Evolutionary conservation across 2,888 invertebrate species (phyloP), one percentile per base, ranked within the genome.

Genomic region (Athrips mouffetella): DNA sequence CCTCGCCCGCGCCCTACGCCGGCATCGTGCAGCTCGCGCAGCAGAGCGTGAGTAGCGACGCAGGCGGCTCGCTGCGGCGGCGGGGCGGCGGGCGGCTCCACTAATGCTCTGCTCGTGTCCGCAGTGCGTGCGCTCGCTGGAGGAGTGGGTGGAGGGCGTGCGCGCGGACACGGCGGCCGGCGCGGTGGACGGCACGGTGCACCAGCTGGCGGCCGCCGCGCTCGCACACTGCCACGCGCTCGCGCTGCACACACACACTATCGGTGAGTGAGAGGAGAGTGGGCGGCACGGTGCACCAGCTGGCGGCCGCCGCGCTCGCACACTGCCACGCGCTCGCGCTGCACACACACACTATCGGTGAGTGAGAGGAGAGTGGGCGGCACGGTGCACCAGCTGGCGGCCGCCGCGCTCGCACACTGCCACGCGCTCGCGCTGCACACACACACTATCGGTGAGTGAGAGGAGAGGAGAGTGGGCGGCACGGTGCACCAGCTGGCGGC

Each of bases 251-350:
- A 91, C 91, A 30, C 94, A 93, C 63, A 94, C 94, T 0, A 93
- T 96, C 29, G 93, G 93, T 82, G 16, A 47, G 37, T 11, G 6
- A 0, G 95, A 94, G 73, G 99, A 99, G 6, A 0, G 95, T 94
- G 73, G 99, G 99, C 89, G 99, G 99, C 51, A 99, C 99, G 0
- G 99, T 99, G 25, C 98, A 98, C 73, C 98, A 99, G 83, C 89
- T 98, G 51, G 98, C 98, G 0, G 97, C 96, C 54, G 98, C 98
- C 70, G 96, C 98, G 37, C 91, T 98, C 15, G 16, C 13, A 10
- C 35, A 35, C 35, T 35, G 15, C 16, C 15, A 30, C n/a, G n/a
- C 30, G 30, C 10, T 30, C 10, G n/a, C 30, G n/a, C n/a, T n/a
- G n/a, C n/a, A n/a, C 7, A 30, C 30, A 30, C n/a, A 30, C 30